Conservation (phyloP, 1,140 invertebrate species). For the Drosophila repleta region DNA sequence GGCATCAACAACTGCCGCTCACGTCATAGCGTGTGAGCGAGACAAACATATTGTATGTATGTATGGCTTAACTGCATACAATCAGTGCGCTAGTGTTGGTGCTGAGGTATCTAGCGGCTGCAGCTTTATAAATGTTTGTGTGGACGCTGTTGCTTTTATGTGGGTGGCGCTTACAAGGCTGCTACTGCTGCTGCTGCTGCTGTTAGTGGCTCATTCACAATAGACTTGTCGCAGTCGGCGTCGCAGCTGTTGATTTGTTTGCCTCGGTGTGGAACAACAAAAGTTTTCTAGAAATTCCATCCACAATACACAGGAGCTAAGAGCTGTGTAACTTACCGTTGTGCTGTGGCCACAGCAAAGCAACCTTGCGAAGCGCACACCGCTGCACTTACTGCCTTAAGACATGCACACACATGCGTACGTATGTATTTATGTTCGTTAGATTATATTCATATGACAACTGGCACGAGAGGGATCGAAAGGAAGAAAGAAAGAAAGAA, state of each 20-base stretch:
- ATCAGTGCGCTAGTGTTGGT: constrained; percentile 32
- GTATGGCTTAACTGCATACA: constrained; percentile 12
- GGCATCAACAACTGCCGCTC: constrained; percentile 50
- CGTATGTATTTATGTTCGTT: neutral
- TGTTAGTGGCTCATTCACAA: constrained; percentile 67
- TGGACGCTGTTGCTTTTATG: constrained; percentile 60
- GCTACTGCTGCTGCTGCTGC: constrained; percentile 28
- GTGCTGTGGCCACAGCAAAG: constrained; percentile 40
- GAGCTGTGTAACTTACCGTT: constrained; percentile 30
- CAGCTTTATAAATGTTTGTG: constrained; percentile 70
- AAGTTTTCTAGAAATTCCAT: constrained; percentile 50
- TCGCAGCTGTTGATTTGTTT: constrained; percentile 69
- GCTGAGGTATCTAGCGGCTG: constrained; percentile 31
- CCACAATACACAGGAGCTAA: neutral
- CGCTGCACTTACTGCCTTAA: constrained; percentile 26
- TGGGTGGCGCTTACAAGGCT: constrained; percentile 76
- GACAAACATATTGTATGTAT: constrained; percentile 9
- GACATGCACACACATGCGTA: neutral
- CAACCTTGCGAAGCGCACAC: constrained; percentile 62
- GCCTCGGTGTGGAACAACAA: constrained; percentile 31
- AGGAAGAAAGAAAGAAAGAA: constrained; percentile 3
- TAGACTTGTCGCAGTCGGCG: constrained; percentile 32
- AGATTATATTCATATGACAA: constrained; percentile 7
- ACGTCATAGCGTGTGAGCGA: constrained; percentile 57
- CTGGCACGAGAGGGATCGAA: constrained; percentile 17